A percentile compares a stretch with the other conserved stretches of the same genome.
Conservation (phyloP, 2,797 vertebrate genomes). For the Acrossocheilus wenchowensis region DNA sequence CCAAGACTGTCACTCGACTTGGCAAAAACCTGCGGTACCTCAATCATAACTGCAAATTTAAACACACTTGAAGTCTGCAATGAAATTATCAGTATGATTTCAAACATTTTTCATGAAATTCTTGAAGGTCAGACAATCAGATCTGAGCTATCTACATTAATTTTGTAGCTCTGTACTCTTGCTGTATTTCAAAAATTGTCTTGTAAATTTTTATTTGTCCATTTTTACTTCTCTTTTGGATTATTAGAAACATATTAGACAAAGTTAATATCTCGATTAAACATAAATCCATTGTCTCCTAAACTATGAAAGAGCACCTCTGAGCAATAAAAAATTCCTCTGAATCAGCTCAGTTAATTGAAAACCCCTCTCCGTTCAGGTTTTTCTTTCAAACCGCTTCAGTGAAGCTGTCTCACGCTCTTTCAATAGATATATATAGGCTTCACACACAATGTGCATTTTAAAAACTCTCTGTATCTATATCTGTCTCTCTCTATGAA, state of each 20-base stretch:
- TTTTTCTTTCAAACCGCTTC: background rate
- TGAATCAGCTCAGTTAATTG: background rate
- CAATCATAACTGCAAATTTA: background rate
- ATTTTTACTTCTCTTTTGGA: background rate
- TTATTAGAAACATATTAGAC: background rate
- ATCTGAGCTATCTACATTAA: background rate
- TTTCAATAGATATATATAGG: background rate
- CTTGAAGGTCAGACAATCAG: background rate
- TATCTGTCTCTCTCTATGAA: slow-evolving; percentile 19
- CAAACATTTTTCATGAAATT: background rate
- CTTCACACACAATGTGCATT: slow-evolving; percentile 23
- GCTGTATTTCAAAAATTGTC: background rate
- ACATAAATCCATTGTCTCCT: background rate
- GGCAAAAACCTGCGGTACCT: background rate
- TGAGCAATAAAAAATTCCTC: background rate
- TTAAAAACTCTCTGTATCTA: slow-evolving; percentile 23
- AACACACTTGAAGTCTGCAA: background rate
- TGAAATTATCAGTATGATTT: background rate
- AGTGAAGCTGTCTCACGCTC: background rate
- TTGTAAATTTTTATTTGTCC: background rate
- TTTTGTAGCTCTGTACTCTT: background rate
- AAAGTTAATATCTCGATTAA: background rate
- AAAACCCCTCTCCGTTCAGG: background rate
- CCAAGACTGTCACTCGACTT: background rate
- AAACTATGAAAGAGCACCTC: slow-evolving; percentile 12